Evolutionary conservation across 1,140 invertebrate genomes (phyloP), one percentile per base, ranked within the genome.

Genomic region (Lerema accius): DNA sequence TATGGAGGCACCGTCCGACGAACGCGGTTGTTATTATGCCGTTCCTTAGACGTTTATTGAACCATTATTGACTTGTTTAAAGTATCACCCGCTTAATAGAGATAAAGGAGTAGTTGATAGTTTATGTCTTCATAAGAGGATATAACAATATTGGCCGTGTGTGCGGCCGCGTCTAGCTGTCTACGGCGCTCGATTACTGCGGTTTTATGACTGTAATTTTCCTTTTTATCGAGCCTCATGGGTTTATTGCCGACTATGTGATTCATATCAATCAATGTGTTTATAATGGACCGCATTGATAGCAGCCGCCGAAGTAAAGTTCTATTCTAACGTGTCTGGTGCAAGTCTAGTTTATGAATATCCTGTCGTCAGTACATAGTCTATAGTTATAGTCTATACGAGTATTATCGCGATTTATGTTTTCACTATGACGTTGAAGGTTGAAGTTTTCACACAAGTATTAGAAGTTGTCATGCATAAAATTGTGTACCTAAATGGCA

Each of bases 41-140:
- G 76, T 81, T 84, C 82, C 78, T 82, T 81, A 66, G 85, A 90
- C 87, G 69, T 88, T 90, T 88, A 90, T 90, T 86, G 84, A 79
- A 85, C 80, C 79, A 82, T 89, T 90, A 90, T 89, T 87, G 87
- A 84, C 83, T 86, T 84, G 84, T 89, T 89, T 88, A 88, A 89
- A 82, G 79, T 88, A 89, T 90, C 78, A 82, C 76, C 76, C 78
- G 80, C 69, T 87, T 88, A 87, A 87, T 88, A 87, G 80, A 85
- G 85, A 90, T 88, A 88, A 87, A 88, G 80, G 76, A 83, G 80
- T 81, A 76, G 66, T 73, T 76, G 82, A 81, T 85, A 82, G 76
- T 86, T 90, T 86, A 90, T 86, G 76, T 76, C 80, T 90, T 87
- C 69, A 85, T 69, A 71, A 73, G 78, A 70, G 71, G 73, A 76